Evolutionary conservation across 2,888 invertebrate genomes (phyloP).

Genomic region (Pedicia rivosa): DNA sequence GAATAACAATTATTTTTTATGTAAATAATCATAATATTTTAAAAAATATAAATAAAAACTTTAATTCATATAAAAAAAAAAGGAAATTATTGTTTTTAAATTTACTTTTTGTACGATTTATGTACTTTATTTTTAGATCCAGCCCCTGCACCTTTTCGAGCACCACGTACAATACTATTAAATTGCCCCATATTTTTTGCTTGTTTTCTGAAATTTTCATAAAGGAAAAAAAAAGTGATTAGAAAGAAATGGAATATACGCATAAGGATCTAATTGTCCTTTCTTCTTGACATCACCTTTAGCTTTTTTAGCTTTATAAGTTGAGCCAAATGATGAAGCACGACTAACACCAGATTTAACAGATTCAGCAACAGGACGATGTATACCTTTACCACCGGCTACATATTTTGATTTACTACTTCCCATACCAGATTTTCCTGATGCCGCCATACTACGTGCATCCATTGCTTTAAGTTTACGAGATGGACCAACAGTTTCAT

Average conservation of each 20-base stretch:
- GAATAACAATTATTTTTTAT: too few relatives aligned
- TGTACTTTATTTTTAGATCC: constrained; percentile 18
- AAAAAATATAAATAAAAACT: too few relatives aligned
- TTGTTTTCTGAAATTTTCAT: constrained; percentile 47
- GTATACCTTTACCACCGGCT: constrained; percentile 81
- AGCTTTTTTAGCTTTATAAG: constrained; percentile 64
- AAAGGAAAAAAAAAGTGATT: too few relatives aligned
- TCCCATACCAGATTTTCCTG: too few relatives aligned
- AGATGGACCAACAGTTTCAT: constrained; percentile 20
- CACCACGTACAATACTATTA: constrained; percentile 58
- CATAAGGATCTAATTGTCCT: constrained; percentile 78
- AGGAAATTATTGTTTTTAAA: too few relatives aligned
- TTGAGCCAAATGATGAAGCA: constrained; percentile 37
- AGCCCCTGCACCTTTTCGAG: constrained; percentile 44
- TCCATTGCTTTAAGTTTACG: too few relatives aligned
- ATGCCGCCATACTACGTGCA: constrained; percentile 36
- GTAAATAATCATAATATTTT: too few relatives aligned
- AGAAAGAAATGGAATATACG: constrained; percentile 71
- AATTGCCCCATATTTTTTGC: constrained; percentile 61
- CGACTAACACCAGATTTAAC: constrained; percentile 28
- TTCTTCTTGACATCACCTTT: constrained; percentile 70
- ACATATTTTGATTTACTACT: constrained; percentile 42
- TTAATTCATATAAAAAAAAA: too few relatives aligned
- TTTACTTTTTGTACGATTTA: too few relatives aligned
- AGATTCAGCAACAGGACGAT: constrained; percentile 40